Evolutionary conservation across 1,140 invertebrate genomes (phyloP).

Genomic region (Brachystomella parvula): DNA sequence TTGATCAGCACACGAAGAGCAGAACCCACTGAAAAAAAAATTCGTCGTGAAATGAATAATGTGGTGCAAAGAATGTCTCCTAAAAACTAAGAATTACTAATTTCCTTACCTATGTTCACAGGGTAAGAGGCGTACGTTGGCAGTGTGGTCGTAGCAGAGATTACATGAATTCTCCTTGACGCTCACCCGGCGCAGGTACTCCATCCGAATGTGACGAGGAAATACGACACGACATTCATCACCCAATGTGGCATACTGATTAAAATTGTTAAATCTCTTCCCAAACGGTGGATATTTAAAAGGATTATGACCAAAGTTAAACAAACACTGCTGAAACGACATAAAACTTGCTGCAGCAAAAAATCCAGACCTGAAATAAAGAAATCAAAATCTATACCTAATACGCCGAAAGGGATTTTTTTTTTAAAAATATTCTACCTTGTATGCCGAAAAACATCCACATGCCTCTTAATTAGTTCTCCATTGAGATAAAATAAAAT

Average conservation of each 20-base stretch:
- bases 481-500: constrained; percentile 81
- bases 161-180: constrained; percentile 79
- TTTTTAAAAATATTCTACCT: constrained; percentile 52
- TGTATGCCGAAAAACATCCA: constrained; percentile 66
- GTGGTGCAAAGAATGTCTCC: not conserved
- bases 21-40: constrained; percentile 67
- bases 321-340: constrained; percentile 88
- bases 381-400: constrained; percentile 49
- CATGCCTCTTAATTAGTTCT: constrained; percentile 55
- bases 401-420: constrained; percentile 63
- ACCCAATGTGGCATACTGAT: constrained; percentile 61
- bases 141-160: constrained; percentile 73
- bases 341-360: constrained; percentile 92
- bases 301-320: constrained; percentile 80
- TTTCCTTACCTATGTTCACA: constrained; percentile 66
- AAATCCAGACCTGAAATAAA: constrained; percentile 63
- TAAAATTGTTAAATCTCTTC: constrained; percentile 62
- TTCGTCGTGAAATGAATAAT: not conserved
- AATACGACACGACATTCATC: constrained; percentile 61
- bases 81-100: constrained; percentile 22
- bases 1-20: constrained; percentile 65
- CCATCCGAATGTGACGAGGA: constrained; percentile 65
- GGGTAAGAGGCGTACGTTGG: constrained; percentile 63
- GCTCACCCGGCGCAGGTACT: constrained; percentile 61
- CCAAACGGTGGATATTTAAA: constrained; percentile 69